Evolutionary conservation across 2,797 vertebrate species (phyloP).

Genomic region (Pyrrhura leucotis): DNA sequence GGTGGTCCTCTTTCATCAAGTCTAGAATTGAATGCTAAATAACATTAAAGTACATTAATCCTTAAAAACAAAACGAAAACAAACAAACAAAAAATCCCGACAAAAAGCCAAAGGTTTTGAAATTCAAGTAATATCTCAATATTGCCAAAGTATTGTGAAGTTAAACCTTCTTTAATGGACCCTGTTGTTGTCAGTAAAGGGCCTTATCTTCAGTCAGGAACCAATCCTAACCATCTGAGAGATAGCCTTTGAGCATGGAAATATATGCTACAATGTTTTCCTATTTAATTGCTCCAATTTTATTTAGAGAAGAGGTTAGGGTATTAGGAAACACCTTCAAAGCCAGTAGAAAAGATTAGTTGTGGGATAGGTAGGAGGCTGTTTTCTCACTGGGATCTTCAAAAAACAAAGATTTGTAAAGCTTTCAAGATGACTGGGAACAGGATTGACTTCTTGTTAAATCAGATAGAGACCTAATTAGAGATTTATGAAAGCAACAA

Average conservation of each 20-base stretch:
- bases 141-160: neutral
- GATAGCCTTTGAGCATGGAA: neutral
- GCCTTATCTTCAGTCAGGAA: neutral
- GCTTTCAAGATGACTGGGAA: slow-evolving; percentile 58
- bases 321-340: slow-evolving; percentile 16
- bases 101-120: neutral
- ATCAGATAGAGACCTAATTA: slow-evolving; percentile 74
- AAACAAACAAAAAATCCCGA: neutral
- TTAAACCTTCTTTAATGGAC: slow-evolving; percentile 14
- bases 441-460: slow-evolving; percentile 66
- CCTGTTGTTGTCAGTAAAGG: slow-evolving; percentile 24
- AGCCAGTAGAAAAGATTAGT: neutral
- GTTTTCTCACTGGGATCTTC: slow-evolving; percentile 63
- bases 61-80: neutral
- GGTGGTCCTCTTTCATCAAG: neutral
- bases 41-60: neutral
- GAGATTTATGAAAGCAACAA: slow-evolving; percentile 67
- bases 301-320: neutral
- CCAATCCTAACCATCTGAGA: neutral
- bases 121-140: neutral
- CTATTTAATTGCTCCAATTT: neutral
- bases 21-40: neutral
- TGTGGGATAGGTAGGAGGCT: neutral
- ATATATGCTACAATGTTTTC: slow-evolving; percentile 43
- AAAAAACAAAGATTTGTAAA: slow-evolving; percentile 73